Evolutionary conservation across 2,113 vertebrate species (phyloP), one percentile per base, ranked within the genome.

Genomic region (Rafetus swinhoei): DNA sequence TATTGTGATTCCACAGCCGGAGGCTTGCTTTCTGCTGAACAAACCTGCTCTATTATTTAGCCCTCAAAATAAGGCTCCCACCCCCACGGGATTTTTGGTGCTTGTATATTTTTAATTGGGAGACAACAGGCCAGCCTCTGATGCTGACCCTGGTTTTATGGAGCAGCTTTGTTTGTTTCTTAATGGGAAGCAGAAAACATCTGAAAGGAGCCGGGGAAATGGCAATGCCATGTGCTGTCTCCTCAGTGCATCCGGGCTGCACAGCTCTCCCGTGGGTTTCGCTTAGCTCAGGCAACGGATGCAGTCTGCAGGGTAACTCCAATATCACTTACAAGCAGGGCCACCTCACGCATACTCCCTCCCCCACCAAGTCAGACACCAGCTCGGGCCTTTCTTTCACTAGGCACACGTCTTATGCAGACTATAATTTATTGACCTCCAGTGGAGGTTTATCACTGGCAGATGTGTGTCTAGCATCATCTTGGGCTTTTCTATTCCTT

Each of bases 81-180:
- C 1, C 1, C 3, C 88, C 25, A 6, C 82, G 24, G 89, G 88
- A 19, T 93, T 81, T 15, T 80, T 14, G 54, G 50, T 87, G 91
- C 87, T 84, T 90, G 55, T 7, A 1, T 65, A 45, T 69, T 94
- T 95, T 92, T 90, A 92, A 96, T 89, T 72, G 93, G 6, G 7
- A 96, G 92, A 97, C 96, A 96, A 96, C 96, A 87, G 94, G 93
- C 90, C 9, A 1, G 32, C 13, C 82, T 95, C 91, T 82, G n/a
- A 45, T 12, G 87, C n/a, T 29, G 69, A 86, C 85, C 91, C 80
- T 24, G 91, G 86, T 86, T 89, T n/a, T 55, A 90, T 62, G 1
- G 35, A 3, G 25, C 4, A 0, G 11, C 76, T 91, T 93, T 93
- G 91, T 92, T 81, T 11, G 0, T 1, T 0, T 6, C 54, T 27